phyloP scores from a whole-genome alignment of 2,888 invertebrate genomes.

The Creontiades dilutus region DNA sequence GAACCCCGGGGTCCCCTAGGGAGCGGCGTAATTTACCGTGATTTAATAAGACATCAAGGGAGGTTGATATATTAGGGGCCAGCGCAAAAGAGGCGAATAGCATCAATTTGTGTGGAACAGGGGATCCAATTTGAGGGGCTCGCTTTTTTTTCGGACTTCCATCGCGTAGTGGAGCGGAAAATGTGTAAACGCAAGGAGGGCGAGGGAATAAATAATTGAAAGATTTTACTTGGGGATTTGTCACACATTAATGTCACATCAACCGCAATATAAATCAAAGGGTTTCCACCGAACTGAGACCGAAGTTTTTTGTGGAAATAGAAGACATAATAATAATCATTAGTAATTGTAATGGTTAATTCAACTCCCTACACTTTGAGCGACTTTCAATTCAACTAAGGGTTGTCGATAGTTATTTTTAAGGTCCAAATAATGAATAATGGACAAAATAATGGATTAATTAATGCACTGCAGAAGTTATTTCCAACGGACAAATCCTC shows the following conservation, averaged over 20 bases:
- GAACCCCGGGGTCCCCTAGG: constrained; percentile 12
- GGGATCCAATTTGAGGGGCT: background rate
- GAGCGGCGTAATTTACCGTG: constrained; percentile 40
- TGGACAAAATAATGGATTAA: no score
- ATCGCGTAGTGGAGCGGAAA: background rate
- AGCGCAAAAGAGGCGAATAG: constrained; percentile 32
- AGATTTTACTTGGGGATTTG: background rate
- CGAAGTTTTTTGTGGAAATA: no score
- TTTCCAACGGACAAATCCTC: no score
- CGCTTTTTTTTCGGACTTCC: constrained; percentile 1
- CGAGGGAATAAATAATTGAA: background rate
- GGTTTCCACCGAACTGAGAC: no score
- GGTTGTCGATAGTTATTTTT: no score
- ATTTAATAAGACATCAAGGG: constrained; percentile 51
- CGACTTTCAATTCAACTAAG: no score
- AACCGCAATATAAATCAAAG: background rate
- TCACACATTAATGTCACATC: background rate
- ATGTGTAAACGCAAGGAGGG: background rate
- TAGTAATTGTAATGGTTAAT: no score
- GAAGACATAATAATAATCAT: no score
- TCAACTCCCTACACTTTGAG: no score
- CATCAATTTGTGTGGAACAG: constrained; percentile 32
- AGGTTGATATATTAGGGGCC: constrained; percentile 46
- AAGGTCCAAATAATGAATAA: no score
- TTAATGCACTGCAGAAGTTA: no score